Conservation (phyloP, 2,113 vertebrate species). For the Microcebus lehilahytsara region DNA sequence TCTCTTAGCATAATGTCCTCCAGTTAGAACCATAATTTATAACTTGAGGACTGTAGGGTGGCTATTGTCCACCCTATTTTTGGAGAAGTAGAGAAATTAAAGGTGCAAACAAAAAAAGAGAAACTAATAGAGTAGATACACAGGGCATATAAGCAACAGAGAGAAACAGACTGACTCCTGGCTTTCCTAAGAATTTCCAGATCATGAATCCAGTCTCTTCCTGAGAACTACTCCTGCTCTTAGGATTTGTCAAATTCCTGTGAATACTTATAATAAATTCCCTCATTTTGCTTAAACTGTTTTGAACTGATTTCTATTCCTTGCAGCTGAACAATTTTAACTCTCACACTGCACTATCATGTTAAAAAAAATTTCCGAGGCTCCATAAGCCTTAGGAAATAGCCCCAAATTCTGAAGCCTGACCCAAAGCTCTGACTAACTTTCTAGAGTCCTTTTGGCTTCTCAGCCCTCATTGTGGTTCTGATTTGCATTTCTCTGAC, state of each 20-base stretch:
- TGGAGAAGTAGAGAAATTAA: not conserved
- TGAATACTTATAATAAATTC: not conserved
- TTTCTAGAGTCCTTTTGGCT: too few relatives aligned
- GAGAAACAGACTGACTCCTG: not conserved
- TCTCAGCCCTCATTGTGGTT: not conserved
- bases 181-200: not conserved
- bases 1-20: not conserved
- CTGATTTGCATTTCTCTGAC: not conserved
- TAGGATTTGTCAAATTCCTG: not conserved
- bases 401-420: not conserved
- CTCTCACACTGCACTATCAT: not conserved
- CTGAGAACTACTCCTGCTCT: not conserved
- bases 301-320: not conserved
- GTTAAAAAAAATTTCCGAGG: not conserved
- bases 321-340: not conserved
- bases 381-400: not conserved
- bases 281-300: not conserved
- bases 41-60: not conserved
- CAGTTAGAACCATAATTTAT: not conserved
- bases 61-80: not conserved
- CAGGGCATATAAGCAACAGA: not conserved
- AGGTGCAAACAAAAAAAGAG: not conserved
- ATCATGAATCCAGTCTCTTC: not conserved
- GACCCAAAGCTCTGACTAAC: not conserved
- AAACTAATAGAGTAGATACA: not conserved